phyloP scores from a whole-genome alignment of 2,797 vertebrate species.

The Poeciliopsis paucimaculata region DNA sequence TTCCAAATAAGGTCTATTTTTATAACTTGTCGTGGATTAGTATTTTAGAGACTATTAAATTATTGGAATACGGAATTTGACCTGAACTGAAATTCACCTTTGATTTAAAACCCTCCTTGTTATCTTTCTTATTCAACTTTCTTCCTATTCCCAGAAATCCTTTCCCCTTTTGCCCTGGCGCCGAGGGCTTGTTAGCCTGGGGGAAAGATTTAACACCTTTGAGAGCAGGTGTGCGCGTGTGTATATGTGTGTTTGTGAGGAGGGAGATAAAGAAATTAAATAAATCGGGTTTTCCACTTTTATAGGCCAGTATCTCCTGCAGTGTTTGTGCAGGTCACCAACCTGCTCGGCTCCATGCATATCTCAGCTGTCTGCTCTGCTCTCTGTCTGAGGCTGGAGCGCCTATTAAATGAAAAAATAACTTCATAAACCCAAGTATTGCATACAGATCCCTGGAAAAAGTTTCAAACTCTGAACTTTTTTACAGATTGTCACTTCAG shows the following conservation, averaged over 20 bases:
- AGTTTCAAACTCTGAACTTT: neutral
- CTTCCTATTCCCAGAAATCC: conserved; percentile 38
- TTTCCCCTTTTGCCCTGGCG: conserved; percentile 45
- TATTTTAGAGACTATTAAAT: conserved; percentile 45
- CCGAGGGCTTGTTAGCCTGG: conserved; percentile 52
- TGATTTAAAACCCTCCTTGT: conserved; percentile 23
- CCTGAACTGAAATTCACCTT: conserved; percentile 53
- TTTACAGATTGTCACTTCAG: neutral
- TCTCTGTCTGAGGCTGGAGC: conserved; percentile 18
- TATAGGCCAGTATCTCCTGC: conserved; percentile 12
- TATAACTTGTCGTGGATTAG: too few species aligned
- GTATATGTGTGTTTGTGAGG: conserved; percentile 24
- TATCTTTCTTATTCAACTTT: neutral
- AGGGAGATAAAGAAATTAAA: conserved; percentile 49
- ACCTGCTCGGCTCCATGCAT: conserved; percentile 25
- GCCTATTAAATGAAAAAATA: conserved; percentile 18
- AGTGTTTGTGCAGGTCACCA: conserved; percentile 21
- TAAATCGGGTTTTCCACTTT: conserved; percentile 38
- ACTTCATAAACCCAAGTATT: conserved; percentile 9
- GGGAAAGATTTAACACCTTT: conserved; percentile 51
- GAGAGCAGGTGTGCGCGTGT: conserved; percentile 21
- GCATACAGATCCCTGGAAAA: neutral
- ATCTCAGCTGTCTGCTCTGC: conserved; percentile 5
- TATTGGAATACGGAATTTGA: conserved; percentile 43
- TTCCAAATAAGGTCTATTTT: too few species aligned